These are phyloP conservation scores for Callinectes sapidus DNA, from an alignment of 2,888 invertebrate genomes.

Conservation along the genomic window DNA sequence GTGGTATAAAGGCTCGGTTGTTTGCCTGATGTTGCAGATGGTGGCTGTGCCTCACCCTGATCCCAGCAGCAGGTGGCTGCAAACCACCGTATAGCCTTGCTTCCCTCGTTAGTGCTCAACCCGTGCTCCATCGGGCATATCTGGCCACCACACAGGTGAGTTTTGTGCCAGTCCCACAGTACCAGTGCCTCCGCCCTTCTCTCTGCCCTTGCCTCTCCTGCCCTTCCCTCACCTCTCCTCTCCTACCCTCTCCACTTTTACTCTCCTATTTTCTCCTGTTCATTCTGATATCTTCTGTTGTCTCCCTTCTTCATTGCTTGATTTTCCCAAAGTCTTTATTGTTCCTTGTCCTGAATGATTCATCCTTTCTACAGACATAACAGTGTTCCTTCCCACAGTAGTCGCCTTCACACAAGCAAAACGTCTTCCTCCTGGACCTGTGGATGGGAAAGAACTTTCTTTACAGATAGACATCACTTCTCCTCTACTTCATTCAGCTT, in stretches of 20 bases:
- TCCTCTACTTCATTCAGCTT: neutral
- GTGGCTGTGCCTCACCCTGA: slow-evolving; percentile 63
- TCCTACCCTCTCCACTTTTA: neutral
- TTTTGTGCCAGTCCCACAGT: slow-evolving; percentile 35
- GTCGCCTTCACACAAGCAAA: neutral
- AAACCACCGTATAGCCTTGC: slow-evolving; percentile 68
- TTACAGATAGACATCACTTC: neutral
- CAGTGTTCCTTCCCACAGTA: neutral
- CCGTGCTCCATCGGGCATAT: slow-evolving; percentile 53
- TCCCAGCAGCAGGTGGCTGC: slow-evolving; percentile 63
- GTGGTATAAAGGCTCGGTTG: slow-evolving; percentile 67
- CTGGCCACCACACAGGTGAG: slow-evolving; percentile 59
- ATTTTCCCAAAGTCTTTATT: neutral
- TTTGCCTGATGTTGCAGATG: slow-evolving; percentile 71
- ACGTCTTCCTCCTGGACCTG: neutral
- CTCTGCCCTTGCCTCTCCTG: neutral
- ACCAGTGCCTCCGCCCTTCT: neutral
- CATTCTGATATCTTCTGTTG: neutral
- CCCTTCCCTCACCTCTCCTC: neutral
- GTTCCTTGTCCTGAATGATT: slow-evolving; percentile 2
- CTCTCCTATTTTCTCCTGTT: neutral
- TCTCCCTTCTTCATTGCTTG: neutral
- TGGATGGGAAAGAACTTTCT: neutral
- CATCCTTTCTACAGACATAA: neutral
- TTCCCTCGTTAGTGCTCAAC: slow-evolving; percentile 65